Evolutionary conservation across 53 echinoderm and acorn worm species (phyloP).

Genomic region (Paracentrotus lividus): DNA sequence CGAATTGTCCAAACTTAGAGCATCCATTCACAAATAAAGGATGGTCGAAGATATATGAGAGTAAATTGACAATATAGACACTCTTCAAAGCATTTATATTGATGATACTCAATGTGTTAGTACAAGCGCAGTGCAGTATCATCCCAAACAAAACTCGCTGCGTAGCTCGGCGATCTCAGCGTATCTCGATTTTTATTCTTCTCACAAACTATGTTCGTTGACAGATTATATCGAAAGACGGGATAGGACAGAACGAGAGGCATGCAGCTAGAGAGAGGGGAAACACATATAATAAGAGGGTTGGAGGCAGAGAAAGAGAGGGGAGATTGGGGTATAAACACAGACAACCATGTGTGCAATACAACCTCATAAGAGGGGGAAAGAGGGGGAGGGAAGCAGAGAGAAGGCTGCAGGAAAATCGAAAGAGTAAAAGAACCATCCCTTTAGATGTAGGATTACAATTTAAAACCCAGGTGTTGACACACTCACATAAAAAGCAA

Average conservation of each 20-base stretch:
- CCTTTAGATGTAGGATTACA: not conserved
- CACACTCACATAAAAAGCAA: not conserved
- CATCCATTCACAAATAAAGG: not conserved
- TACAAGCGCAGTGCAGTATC: not conserved
- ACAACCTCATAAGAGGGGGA: too few species aligned
- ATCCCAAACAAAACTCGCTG: not conserved
- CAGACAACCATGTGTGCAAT: too few species aligned
- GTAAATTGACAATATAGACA: not conserved
- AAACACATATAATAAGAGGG: not conserved
- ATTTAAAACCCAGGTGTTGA: slow-evolving; percentile 8
- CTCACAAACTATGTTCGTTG: not conserved
- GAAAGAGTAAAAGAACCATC: not conserved
- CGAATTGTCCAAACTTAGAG: not conserved
- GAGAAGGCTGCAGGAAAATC: not conserved
- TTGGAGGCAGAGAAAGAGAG: not conserved
- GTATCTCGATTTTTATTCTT: not conserved
- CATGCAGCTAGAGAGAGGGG: not conserved
- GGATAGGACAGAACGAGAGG: not conserved
- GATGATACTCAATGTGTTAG: not conserved
- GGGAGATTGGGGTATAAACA: not conserved
- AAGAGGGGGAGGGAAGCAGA: not conserved
- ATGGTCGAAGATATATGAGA: not conserved
- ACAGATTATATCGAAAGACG: not conserved
- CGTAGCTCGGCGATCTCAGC: too few species aligned
- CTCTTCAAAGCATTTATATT: not conserved